Base-by-base conservation (phyloP, 1,140 invertebrate species). In the Rhyacophila brunnea region DNA sequence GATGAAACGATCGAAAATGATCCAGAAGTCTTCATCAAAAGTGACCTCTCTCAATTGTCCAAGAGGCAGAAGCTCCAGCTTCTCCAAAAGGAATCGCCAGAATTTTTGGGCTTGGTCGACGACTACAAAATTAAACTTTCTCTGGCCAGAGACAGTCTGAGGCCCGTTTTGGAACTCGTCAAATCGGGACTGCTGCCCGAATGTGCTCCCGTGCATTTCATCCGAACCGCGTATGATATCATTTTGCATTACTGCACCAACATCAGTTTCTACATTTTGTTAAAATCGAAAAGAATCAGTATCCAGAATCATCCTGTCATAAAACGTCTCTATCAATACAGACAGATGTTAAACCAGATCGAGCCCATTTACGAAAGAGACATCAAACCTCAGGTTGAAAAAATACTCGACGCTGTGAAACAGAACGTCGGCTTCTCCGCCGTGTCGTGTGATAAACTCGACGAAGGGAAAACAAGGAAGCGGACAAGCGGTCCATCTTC, bases 291-390 rank as follows among this genome's bases (percentile, higher is more conserved):
- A 70, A 85, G 83, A 61, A 72, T 81, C 32, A 78, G 81, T 48
- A 78, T 92, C 13, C 82, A 86, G 65, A 85, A 86, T 59, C 95
- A 97, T 82, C 93, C 94, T 23, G 85, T 96, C 23, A 85, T 93
- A 14, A 91, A 92, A 73, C 79, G 88, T 58, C 75, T 97, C 17
- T 84, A 89, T 58, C 87, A 93, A 68, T 91, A 90, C 66, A 83
- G 88, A 60, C 81, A 91, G 71, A 77, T 93, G 51, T 72, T 93
- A 17, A 82, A 84, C 57, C 83, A 92, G 76, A 70, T 94, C 46
- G 83, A 87, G 63, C 79, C 85, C 23, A 74, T 85, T 38, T 88
- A 89, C 68, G 79, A 86, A 54, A 75, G 83, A 62, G 71, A 82
- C 48, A 81, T 90, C 18, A 80, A 83, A 65, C 78, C 81, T 18